Base-by-base conservation (phyloP, 2,888 invertebrate species). In the Hypselothyrea guttata region DNA sequence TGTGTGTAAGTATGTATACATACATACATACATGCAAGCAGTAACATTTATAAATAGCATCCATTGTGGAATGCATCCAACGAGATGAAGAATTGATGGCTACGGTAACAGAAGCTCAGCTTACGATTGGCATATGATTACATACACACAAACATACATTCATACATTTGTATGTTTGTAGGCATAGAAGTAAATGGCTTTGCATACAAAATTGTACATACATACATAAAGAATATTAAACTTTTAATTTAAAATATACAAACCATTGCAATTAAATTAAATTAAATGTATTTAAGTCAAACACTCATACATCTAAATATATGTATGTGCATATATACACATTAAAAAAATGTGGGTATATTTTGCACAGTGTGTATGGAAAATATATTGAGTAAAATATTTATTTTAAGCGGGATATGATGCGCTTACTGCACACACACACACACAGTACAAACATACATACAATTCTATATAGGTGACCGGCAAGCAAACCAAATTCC, bases 1-100 rank as follows among this genome's bases (percentile, higher is more conserved):
- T 52, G 31, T 60, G 56, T 64, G 56, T 67, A 55, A 46, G 54
- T 56, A 61, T 63, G 54, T 62, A 51, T 46, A 7, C 15, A 15
- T 31, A 48, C 13, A 33, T 28, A 42, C 37, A 33, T 48, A 35
- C 34, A 60, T 30, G 56, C 40, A 57, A n/a, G 2, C 22, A 22
- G 64, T 67, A 71, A 40, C 51, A 47, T 75, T 83, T 83, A 85
- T 79, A 83, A 81, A 85, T 85, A 85, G 69, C 69, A 76, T 83
- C 83, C 73, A 83, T 78, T 64, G 71, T 82, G 75, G 86, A 82
- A 75, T 81, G 84, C 69, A 69, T 78, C 45, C 55, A 55, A 37
- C 30, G 42, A 67, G 46, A 47, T 44, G 28, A 35, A 52, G 49
- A 46, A 51, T 18, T 33, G 31, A 22, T 33, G 33, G 37, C 38